Conservation (phyloP, 2,888 invertebrate genomes). For the Trichacis sp. region DNA sequence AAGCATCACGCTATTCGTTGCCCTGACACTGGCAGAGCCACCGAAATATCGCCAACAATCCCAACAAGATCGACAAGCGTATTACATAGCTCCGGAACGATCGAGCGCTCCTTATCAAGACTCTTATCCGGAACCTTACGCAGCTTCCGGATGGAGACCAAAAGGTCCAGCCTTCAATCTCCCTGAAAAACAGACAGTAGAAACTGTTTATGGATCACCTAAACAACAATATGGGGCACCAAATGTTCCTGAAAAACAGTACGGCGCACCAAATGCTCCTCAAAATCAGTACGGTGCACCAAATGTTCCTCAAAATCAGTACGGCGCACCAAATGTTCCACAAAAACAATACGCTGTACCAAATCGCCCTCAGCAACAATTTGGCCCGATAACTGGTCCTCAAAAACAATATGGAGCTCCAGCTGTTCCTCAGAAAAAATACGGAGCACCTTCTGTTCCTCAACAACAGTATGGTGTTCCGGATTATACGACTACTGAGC, state of each 20-base stretch:
- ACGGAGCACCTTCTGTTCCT: constrained; percentile 32
- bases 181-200: constrained; percentile 56
- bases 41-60: constrained; percentile 60
- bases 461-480: constrained; percentile 27
- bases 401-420: constrained; percentile 37
- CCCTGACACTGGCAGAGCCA: constrained; percentile 69
- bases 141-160: constrained; percentile 69
- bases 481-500: constrained; percentile 61
- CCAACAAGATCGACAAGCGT: constrained; percentile 50
- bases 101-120: constrained; percentile 34
- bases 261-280: constrained; percentile 43
- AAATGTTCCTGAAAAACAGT: constrained; percentile 39
- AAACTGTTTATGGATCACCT: constrained; percentile 62
- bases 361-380: constrained; percentile 38
- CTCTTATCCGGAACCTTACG: constrained; percentile 60
- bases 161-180: constrained; percentile 68
- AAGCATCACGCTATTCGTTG: constrained; percentile 63
- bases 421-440: constrained; percentile 40
- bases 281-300: constrained; percentile 43
- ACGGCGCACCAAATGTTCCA: constrained; percentile 35
- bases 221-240: constrained; percentile 43
- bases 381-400: constrained; percentile 31
- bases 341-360: constrained; percentile 40
- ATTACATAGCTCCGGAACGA: constrained; percentile 59
- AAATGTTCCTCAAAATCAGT: constrained; percentile 44